Evolutionary conservation across 2,797 vertebrate species (phyloP), one percentile per base, ranked within the genome.

Genomic region (Adelosebastes latens): DNA sequence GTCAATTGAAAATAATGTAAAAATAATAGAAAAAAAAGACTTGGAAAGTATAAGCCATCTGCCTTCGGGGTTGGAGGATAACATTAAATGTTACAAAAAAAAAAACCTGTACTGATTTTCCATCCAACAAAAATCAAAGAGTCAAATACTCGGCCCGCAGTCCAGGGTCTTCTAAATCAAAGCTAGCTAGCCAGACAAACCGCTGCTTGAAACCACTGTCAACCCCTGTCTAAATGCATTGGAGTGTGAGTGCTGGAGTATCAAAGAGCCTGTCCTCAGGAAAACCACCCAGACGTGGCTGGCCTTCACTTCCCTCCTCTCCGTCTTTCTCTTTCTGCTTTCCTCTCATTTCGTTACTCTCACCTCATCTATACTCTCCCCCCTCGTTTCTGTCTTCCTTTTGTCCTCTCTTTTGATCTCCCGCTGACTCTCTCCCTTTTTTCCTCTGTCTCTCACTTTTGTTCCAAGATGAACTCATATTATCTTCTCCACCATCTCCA

Each of bases 281-380:
- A 91, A 92, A 93, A 93, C 91, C 93, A 92, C 89, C 91, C 92
- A 88, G 92, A 92, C 86, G 67, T 80, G 80, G 83, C 83, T 89
- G 87, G 91, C 86, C 82, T 85, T 88, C 83, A 46, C 69, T 68
- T 55, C 67, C 62, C 77, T 77, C 71, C 59, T 72, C 75, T 62
- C 65, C 27, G 53, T 71, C 77, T 74, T 36, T 56, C 70, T 71
- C 66, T 46, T 72, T 61, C 73, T 78, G 20, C 63, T 74, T 70
- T 83, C 73, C 80, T 76, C 78, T 82, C 86, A 73, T 82, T 86
- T 81, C 53, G 5, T 83, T 64, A 20, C 82, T 89, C 77, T 90
- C 88, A 90, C 91, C 81, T 90, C 91, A 88, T 90, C 80, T 83
- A 69, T 81, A 72, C 75, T n/a, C 79, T 11, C 66, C 64, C 12